Evolutionary conservation across 2,797 vertebrate species (phyloP).

Genomic region (Pachyuromys duprasi): DNA sequence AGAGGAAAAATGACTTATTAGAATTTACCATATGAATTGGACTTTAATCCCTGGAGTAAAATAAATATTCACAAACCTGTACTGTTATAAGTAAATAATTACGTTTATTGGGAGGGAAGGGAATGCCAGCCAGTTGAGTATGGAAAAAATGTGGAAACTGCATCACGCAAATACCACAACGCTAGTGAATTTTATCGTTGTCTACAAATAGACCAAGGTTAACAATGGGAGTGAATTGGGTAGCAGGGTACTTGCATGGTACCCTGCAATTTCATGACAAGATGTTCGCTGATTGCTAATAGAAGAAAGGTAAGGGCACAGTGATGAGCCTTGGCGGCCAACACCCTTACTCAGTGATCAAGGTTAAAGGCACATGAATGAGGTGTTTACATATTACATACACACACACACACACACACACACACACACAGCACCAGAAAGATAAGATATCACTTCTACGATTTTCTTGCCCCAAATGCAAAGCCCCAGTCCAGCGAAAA

Average conservation of each 20-base stretch:
- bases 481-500: background rate
- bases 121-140: background rate
- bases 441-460: background rate
- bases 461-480: background rate
- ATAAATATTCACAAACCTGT: slow-evolving; percentile 45
- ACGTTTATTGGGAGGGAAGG: background rate
- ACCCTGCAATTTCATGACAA: background rate
- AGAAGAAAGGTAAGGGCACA: background rate
- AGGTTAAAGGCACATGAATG: background rate
- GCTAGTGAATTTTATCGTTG: background rate
- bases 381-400: background rate
- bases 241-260: slow-evolving; percentile 1
- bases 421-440: background rate
- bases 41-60: slow-evolving; percentile 44
- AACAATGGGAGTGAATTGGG: background rate
- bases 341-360: background rate
- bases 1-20: slow-evolving; percentile 12
- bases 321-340: background rate
- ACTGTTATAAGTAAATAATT: slow-evolving; percentile 50
- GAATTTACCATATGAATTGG: slow-evolving; percentile 46
- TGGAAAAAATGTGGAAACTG: background rate
- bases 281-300: background rate
- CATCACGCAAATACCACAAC: background rate
- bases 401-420: background rate
- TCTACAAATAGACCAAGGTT: slow-evolving; percentile 8